Base-by-base conservation (phyloP, 2,113 vertebrate species). In the Hyperopisus bebe region DNA sequence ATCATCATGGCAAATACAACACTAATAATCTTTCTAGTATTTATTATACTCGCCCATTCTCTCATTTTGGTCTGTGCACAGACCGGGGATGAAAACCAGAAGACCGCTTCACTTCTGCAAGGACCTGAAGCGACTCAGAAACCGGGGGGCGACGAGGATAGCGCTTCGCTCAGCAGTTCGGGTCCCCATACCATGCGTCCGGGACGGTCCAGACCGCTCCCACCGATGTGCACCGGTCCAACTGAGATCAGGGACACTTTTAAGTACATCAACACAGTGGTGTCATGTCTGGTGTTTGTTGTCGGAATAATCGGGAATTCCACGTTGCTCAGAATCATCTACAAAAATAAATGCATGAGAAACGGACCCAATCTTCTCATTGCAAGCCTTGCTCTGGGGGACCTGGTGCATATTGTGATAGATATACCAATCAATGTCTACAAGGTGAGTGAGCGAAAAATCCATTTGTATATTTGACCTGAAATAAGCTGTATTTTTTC, bases 351-450 rank as follows among this genome's bases (percentile, higher is more conserved):
- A 93, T 97, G 97, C 93, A 99, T 99, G 98, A 94, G 97, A 44
- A 99, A 98, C 0, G 98, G 98, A 9, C 98, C 98, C 5, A 99
- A 99, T 92, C 97, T 99, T 91, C 94, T 99, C n/a, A 99, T 99
- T 21, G 98, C 96, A 89, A 99, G 98, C 92, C 94, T 99, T 92
- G 98, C 98, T 0, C 94, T 99, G 11, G 98, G 98, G 42, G 98
- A 99, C 91, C 95, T 99, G 89, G 94, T 99, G 0, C 98, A 99
- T 90, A 97, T 99, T 92, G 90, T 98, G 88, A 98, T 99, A 35
- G 98, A 96, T 89, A 98, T 99, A 90, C 98, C 98, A 88, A 96
- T 99, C 92, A 97, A 95, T 21, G 96, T 98, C 86, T 99, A 98
- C 95, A 99, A 98, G 98, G 98, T 99, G 94, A 96, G 93, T 24